Conservation (phyloP, 2,113 vertebrate species). For the Emydura subglobosa region DNA sequence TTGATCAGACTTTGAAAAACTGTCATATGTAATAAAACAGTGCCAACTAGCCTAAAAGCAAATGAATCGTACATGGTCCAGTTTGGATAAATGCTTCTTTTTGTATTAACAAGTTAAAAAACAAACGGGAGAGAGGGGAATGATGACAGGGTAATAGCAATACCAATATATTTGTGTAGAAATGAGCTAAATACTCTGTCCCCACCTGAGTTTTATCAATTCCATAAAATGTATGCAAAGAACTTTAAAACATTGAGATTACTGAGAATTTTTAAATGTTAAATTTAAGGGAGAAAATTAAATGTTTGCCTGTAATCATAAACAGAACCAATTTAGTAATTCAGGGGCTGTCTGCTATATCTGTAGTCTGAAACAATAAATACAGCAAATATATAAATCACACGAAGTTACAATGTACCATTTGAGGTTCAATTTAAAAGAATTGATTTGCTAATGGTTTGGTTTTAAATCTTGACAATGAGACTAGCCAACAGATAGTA, state of each 20-base stretch:
- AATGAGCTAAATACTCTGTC: not conserved
- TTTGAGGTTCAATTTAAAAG: not conserved
- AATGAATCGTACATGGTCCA: not conserved
- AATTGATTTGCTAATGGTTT: not conserved
- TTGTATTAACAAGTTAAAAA: not conserved
- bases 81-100: too few species aligned
- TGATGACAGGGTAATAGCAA: too few species aligned
- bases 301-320: not conserved
- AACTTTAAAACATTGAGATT: not conserved
- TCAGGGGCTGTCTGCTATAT: not conserved
- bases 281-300: not conserved
- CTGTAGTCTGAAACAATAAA: not conserved
- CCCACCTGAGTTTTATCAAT: not conserved
- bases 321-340: not conserved
- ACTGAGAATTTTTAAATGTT: not conserved
- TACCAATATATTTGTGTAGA: not conserved
- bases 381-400: not conserved
- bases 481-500: not conserved
- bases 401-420: not conserved
- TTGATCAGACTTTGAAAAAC: not conserved
- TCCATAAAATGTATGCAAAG: not conserved
- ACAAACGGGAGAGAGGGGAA: not conserved
- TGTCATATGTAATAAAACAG: not conserved
- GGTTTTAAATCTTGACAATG: not conserved
- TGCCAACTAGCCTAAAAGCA: not conserved